phyloP scores from a whole-genome alignment of 2,888 invertebrate genomes.

The Andrena fulva region DNA sequence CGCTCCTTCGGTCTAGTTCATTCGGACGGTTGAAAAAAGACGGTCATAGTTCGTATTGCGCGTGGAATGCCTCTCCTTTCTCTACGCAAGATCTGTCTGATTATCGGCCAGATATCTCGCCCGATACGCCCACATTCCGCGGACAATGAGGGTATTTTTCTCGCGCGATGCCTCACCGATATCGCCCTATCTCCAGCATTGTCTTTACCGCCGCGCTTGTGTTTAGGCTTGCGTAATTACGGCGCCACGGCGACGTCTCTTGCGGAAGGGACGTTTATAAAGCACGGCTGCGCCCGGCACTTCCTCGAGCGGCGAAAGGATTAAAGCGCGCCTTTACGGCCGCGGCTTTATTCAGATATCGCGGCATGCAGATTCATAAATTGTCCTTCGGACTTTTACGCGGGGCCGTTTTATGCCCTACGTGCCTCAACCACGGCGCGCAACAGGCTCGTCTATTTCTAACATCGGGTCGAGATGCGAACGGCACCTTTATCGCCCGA shows the following conservation, averaged over 20 bases:
- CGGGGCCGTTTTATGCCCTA: conserved; percentile 17
- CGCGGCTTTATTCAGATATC: conserved; percentile 60
- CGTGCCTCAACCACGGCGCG: conserved; percentile 1
- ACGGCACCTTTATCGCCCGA: neutral
- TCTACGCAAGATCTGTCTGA: neutral
- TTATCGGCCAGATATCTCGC: conserved; percentile 43
- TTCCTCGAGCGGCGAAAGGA: conserved; percentile 60
- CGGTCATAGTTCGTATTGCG: conserved; percentile 1
- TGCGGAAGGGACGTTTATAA: conserved; percentile 76
- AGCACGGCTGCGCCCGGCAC: conserved; percentile 52
- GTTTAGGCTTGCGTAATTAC: conserved; percentile 79
- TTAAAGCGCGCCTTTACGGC: conserved; percentile 59
- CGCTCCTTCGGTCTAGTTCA: too few species aligned
- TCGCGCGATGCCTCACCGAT: conserved; percentile 35
- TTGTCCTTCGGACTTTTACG: conserved; percentile 37
- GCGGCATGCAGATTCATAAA: conserved; percentile 44
- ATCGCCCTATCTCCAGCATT: conserved; percentile 48
- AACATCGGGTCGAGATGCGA: neutral
- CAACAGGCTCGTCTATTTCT: conserved; percentile 2
- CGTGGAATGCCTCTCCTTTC: neutral
- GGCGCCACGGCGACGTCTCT: conserved; percentile 76
- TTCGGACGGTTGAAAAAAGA: neutral
- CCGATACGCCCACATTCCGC: conserved; percentile 55
- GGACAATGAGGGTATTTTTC: conserved; percentile 49
- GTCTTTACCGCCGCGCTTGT: conserved; percentile 53